Evolutionary conservation across 1,140 invertebrate species (phyloP).

Genomic region (Drosophila willistoni): DNA sequence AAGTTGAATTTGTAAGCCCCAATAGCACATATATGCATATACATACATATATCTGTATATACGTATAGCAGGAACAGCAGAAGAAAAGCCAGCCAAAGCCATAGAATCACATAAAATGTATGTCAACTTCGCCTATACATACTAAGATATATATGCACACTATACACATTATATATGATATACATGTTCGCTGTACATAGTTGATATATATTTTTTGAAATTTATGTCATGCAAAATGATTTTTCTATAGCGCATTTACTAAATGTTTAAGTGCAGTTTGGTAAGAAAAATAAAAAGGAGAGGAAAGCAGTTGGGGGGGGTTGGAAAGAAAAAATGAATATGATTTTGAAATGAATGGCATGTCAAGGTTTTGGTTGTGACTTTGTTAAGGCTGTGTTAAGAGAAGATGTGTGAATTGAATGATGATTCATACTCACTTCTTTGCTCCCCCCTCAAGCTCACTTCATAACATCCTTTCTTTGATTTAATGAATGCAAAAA

Average conservation of each 20-base stretch:
- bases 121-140: constrained; percentile 53
- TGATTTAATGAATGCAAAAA: constrained; percentile 32
- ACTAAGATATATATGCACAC: constrained; percentile 25
- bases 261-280: constrained; percentile 64
- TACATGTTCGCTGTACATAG: constrained; percentile 14
- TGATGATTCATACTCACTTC: not conserved
- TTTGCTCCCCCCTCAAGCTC: not conserved
- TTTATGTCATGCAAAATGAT: constrained; percentile 74
- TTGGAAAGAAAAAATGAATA: not conserved
- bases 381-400: constrained; percentile 51
- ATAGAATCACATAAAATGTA: constrained; percentile 61
- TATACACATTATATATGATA: constrained; percentile 27
- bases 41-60: constrained; percentile 27
- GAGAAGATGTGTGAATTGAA: constrained; percentile 23
- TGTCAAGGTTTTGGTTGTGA: constrained; percentile 67
- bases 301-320: not conserved
- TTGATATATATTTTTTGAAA: constrained; percentile 34
- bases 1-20: constrained; percentile 29
- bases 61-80: constrained; percentile 4
- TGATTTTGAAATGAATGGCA: constrained; percentile 51
- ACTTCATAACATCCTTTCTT: not conserved
- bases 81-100: constrained; percentile 1
- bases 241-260: constrained; percentile 76
- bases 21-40: constrained; percentile 43
- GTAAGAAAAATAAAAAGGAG: constrained; percentile 18